A percentile compares a stretch with the other conserved stretches of the same genome.
Conservation (phyloP, 2,113 vertebrate species). For the Sapayoa aenigma region DNA sequence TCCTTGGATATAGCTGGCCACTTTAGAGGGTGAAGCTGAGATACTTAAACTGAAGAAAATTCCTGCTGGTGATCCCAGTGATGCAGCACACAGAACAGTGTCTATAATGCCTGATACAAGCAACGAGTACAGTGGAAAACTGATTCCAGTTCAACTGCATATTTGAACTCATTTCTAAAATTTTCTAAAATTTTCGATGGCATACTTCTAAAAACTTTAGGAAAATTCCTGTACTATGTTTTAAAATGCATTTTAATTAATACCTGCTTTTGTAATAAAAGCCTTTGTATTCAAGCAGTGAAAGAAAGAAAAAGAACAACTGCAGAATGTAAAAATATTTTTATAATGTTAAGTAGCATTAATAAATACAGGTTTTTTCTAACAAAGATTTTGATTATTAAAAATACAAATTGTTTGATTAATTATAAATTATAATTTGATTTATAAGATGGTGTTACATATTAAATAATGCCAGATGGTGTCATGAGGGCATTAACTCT, state of each 20-base stretch:
- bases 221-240: not conserved
- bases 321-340: not conserved
- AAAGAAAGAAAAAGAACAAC: not conserved
- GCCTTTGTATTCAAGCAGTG: not conserved
- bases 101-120: not conserved
- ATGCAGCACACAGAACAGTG: not conserved
- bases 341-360: not conserved
- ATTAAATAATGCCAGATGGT: constrained; percentile 72
- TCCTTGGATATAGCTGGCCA: not conserved
- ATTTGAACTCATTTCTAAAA: not conserved
- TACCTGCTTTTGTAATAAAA: not conserved
- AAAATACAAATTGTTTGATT: constrained; percentile 64
- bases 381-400: constrained; percentile 55
- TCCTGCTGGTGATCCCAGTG: not conserved
- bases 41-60: not conserved
- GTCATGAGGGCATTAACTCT: constrained; percentile 57
- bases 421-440: constrained; percentile 66
- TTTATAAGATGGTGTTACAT: constrained; percentile 53
- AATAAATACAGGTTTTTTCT: not conserved
- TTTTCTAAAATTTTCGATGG: not conserved
- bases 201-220: not conserved
- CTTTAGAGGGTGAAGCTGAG: not conserved
- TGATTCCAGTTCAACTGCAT: not conserved
- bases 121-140: not conserved
- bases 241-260: not conserved